phyloP scores from a whole-genome alignment of 2,113 vertebrate species.

The Pterocles burchelli region DNA sequence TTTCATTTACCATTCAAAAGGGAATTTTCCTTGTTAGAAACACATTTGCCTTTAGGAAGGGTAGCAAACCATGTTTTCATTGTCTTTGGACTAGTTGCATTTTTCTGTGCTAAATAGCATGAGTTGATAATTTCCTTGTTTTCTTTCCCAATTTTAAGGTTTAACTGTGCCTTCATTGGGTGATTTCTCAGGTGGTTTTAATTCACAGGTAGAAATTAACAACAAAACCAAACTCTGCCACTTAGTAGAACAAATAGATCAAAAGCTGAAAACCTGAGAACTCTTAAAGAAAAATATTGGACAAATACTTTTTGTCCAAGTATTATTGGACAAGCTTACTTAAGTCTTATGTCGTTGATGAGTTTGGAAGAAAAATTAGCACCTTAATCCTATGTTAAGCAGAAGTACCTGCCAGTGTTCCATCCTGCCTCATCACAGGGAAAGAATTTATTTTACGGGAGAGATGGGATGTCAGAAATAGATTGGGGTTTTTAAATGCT shows the following conservation, averaged over 20 bases:
- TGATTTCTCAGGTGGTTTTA: background rate
- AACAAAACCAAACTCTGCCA: background rate
- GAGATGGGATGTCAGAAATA: background rate
- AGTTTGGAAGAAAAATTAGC: background rate
- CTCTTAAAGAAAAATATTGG: background rate
- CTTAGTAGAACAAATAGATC: background rate
- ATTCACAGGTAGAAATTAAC: background rate
- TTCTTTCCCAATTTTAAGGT: background rate
- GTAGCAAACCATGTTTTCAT: background rate
- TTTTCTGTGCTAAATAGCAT: background rate
- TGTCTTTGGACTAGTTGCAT: background rate
- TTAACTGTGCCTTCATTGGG: background rate
- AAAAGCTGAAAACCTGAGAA: background rate
- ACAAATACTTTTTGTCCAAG: background rate
- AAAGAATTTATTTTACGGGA: background rate
- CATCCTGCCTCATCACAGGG: background rate
- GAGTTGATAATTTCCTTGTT: background rate
- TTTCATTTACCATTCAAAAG: constrained; percentile 25
- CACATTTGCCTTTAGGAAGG: background rate
- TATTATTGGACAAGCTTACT: background rate
- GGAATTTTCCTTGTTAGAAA: background rate
- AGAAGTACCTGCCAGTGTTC: background rate
- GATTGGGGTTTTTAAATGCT: background rate
- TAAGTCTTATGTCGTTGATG: background rate
- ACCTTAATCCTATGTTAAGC: background rate